Base-by-base conservation (phyloP, 1,140 invertebrate genomes). In the Drosophila athabasca region DNA sequence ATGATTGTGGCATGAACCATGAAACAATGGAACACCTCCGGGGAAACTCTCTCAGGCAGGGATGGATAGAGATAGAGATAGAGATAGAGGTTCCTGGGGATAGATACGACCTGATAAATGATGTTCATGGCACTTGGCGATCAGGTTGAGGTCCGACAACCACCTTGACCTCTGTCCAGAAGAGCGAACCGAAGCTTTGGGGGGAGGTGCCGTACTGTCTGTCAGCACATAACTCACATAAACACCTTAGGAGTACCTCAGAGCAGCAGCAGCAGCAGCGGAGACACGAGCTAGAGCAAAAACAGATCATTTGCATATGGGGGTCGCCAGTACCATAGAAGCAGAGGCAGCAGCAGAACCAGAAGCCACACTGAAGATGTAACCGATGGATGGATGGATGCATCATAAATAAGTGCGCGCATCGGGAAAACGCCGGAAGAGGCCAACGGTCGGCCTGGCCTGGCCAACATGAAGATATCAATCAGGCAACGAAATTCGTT, bases 201-300 rank as follows among this genome's bases (percentile, higher is more conserved):
- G 19, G 9, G 17, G 9, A 48, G 45, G 7, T 13, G 15, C 19
- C 4, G 53, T 50, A 49, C 51, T 65, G 57, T 61, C 51, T 65
- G 57, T 61, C 65, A 50, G 69, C 71, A 73, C 84, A 88, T 88
- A 88, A 88, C 76, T 88, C 84, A 83, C 72, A 72, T 65, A 89
- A 67, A 88, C 83, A 74, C 83, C 76, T 84, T 62, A 62, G 69
- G 58, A 62, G 64, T 13, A 11, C 35, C 35, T 13, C 43, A 66
- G 50, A 31, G 31, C 31, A 31, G 29, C 29, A 31, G 29, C 29
- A 9, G 31, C 31, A 8, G 31, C 31, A 3, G 31, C 22, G 31
- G 62, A 67, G 62, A 58, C 58, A 62, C 51, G 70, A 58, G 65
- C 55, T 65, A 35, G 53, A 55, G 67, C 62, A 79, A 84, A 85